These are phyloP conservation scores for Cylloceria caligata DNA, from an alignment of 2,888 invertebrate species.

Conservation along the genomic window DNA sequence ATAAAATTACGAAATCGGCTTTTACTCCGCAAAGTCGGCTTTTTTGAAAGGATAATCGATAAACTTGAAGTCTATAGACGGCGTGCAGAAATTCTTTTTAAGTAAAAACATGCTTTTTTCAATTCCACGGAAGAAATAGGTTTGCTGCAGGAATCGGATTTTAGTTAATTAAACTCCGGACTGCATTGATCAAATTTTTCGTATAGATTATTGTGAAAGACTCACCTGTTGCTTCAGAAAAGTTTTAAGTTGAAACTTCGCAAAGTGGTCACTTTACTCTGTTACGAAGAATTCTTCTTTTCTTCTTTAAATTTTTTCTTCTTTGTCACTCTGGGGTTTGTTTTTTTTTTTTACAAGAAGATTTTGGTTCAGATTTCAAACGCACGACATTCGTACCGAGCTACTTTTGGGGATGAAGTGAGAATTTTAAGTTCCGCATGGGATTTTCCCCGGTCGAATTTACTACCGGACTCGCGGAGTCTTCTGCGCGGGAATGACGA, in stretches of 20 bases:
- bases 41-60: not conserved
- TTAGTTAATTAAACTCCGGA: not conserved
- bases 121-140: not conserved
- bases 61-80: too few relatives aligned
- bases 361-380: not conserved
- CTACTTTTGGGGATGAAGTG: not conserved
- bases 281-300: slow-evolving; percentile 13
- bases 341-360: not conserved
- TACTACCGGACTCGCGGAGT: slow-evolving; percentile 61
- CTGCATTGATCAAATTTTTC: not conserved
- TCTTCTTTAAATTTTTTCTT: not conserved
- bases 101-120: not conserved
- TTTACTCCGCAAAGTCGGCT: not conserved
- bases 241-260: slow-evolving; percentile 33
- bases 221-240: slow-evolving; percentile 76
- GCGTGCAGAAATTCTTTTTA: not conserved
- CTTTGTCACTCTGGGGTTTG: slow-evolving; percentile 22
- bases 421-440: slow-evolving; percentile 25
- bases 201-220: not conserved
- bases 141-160: not conserved
- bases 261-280: slow-evolving; percentile 31
- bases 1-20: not conserved
- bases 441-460: slow-evolving; percentile 27
- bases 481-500: slow-evolving; percentile 82
- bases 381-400: slow-evolving; percentile 16